A percentile compares a stretch with the other conserved stretches of the same genome.
Evolutionary conservation across 64 coral and sea anemone genomes (phyloP).

Genomic region (Platygyra sinensis): DNA sequence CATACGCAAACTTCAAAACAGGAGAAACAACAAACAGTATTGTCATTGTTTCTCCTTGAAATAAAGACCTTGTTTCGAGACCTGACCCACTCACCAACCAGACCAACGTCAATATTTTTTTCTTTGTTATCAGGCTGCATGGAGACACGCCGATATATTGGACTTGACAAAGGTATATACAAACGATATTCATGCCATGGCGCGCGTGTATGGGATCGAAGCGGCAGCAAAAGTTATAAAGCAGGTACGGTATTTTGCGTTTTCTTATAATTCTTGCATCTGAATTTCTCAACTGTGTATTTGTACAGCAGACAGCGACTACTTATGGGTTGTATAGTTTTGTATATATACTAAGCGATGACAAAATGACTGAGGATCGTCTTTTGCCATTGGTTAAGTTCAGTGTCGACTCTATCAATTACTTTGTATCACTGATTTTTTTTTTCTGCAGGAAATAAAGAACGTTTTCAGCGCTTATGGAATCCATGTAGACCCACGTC

Average conservation of each 20-base stretch:
- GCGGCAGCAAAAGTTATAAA: constrained; percentile 85
- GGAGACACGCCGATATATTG: constrained; percentile 60
- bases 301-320: no score
- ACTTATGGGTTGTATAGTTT: no score
- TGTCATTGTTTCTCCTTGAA: no score
- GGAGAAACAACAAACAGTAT: no score
- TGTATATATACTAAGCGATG: no score
- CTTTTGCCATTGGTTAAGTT: not conserved
- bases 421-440: not conserved
- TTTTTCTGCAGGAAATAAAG: constrained; percentile 74
- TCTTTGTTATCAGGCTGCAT: constrained; percentile 68
- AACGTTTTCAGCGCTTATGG: constrained; percentile 91
- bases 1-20: no score
- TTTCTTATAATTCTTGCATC: no score
- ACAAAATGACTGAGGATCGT: no score
- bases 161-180: constrained; percentile 85
- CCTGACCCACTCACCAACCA: no score
- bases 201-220: constrained; percentile 93
- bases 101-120: not conserved
- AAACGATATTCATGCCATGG: constrained; percentile 93
- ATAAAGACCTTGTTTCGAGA: no score
- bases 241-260: constrained; percentile 66
- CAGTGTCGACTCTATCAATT: not conserved
- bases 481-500: constrained; percentile 86
- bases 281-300: no score